A percentile compares a stretch with the other conserved stretches of the same genome.
Conservation (phyloP, 2,113 vertebrate species). For the Cathartes aura region DNA sequence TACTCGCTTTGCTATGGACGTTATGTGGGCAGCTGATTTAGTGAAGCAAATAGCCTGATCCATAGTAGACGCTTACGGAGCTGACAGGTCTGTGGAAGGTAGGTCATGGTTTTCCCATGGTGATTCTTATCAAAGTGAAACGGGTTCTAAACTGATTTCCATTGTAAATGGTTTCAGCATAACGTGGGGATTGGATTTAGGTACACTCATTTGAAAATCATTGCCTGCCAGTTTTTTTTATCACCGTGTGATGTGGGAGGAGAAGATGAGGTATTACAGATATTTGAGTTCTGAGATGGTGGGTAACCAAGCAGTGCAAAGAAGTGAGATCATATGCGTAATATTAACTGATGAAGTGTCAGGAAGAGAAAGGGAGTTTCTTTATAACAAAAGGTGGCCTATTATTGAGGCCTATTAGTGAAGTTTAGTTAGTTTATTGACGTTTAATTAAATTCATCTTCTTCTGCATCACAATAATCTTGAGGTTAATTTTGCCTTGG, state of each 20-base stretch:
- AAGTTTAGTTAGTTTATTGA: background rate
- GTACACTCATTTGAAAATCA: background rate
- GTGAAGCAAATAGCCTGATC: background rate
- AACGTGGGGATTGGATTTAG: background rate
- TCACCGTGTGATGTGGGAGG: background rate
- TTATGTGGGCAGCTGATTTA: background rate
- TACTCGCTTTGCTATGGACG: background rate
- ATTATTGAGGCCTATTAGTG: background rate
- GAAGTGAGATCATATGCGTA: background rate
- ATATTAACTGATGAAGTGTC: background rate
- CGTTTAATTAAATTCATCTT: background rate
- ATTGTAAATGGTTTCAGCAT: background rate
- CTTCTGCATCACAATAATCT: background rate
- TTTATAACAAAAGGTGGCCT: background rate
- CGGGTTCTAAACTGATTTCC: background rate
- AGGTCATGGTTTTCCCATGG: background rate
- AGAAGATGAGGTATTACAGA: background rate
- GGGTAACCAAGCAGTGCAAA: background rate
- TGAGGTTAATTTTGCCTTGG: background rate
- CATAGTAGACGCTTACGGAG: background rate
- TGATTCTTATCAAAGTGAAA: background rate
- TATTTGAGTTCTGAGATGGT: background rate
- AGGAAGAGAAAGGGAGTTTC: background rate
- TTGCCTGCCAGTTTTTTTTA: background rate
- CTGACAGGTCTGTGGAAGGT: background rate